These are phyloP conservation scores for Taphrorychus bicolor DNA, from an alignment of 2,888 invertebrate genomes.

Conservation along the genomic window DNA sequence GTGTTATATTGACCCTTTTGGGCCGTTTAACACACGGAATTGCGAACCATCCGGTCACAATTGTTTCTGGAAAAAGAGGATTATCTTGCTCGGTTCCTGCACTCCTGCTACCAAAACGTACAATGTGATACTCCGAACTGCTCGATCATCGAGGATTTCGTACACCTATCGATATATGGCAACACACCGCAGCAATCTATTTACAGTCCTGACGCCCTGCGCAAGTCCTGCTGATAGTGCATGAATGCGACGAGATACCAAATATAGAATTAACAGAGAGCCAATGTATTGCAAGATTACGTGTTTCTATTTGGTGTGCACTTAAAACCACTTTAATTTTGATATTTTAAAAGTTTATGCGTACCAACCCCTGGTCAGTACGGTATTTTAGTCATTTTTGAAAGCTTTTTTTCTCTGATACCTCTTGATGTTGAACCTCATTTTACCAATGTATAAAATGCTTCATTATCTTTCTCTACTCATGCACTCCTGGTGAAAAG, in stretches of 20 bases:
- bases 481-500: neutral
- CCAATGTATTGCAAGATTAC: too few species aligned
- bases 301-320: neutral
- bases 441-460: neutral
- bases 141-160: neutral
- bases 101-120: conserved; percentile 22
- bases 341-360: too few species aligned
- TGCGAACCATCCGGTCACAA: too few species aligned
- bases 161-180: neutral
- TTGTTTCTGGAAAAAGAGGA: neutral
- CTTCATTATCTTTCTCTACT: neutral
- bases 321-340: neutral
- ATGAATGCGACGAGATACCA: neutral
- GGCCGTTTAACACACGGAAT: too few species aligned
- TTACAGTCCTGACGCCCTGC: neutral
- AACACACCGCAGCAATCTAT: neutral
- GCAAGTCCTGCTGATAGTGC: conserved; percentile 23
- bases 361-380: too few species aligned
- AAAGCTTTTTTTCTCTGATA: too few species aligned
- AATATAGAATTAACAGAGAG: neutral
- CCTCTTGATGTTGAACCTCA: neutral
- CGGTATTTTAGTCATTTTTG: too few species aligned
- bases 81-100: neutral
- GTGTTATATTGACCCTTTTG: too few species aligned
- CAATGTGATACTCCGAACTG: conserved; percentile 16